phyloP scores from a whole-genome alignment of 2,113 vertebrate genomes.

The Todiramphus saurophagus region DNA sequence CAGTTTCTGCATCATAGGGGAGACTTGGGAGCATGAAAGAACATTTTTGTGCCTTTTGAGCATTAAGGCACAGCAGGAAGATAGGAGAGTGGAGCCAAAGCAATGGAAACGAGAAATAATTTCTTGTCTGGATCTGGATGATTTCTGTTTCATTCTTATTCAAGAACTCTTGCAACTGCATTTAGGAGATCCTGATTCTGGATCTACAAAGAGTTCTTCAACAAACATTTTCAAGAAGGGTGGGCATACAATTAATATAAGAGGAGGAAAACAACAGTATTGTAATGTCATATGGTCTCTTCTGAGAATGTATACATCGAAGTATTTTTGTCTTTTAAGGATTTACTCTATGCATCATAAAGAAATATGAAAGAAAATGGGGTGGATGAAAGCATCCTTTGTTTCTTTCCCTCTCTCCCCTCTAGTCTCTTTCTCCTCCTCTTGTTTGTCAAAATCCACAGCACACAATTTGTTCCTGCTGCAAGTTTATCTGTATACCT shows the following conservation, averaged over 20 bases:
- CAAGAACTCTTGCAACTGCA: neutral
- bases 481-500: neutral
- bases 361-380: neutral
- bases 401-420: neutral
- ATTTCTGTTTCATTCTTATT: neutral
- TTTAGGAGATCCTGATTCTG: neutral
- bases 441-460: neutral
- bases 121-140: neutral
- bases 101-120: neutral
- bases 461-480: neutral
- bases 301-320: neutral
- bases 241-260: neutral
- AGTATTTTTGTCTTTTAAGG: neutral
- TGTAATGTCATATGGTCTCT: neutral
- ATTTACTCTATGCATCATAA: neutral
- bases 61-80: neutral
- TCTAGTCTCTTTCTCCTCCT: neutral
- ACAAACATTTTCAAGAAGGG: neutral
- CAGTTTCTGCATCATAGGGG: neutral
- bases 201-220: neutral
- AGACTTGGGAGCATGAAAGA: fast-evolving
- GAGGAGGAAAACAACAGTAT: neutral
- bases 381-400: neutral
- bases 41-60: too few species aligned
- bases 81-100: neutral